A percentile compares a stretch with the other conserved stretches of the same genome.
Conservation (phyloP, 2,113 vertebrate species). For the Pimephales promelas region DNA sequence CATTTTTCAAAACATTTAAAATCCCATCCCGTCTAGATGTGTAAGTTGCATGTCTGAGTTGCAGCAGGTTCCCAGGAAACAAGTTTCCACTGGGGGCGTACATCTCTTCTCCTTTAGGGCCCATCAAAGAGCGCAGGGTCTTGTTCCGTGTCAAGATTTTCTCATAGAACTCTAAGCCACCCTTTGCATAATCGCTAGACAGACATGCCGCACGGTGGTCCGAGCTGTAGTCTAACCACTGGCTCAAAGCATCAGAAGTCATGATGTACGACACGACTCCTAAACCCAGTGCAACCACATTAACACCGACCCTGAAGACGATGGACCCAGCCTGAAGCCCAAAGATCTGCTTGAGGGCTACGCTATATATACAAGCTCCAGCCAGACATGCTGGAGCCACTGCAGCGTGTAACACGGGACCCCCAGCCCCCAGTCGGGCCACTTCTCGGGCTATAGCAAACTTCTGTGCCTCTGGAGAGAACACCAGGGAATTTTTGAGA, state of each 20-base stretch:
- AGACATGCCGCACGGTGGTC: slow-evolving; percentile 80
- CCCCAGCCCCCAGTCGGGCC: slow-evolving; percentile 73
- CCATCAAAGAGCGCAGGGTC: slow-evolving; percentile 83
- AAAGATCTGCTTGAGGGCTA: slow-evolving; percentile 80
- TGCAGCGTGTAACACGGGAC: slow-evolving; percentile 73
- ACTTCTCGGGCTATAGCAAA: slow-evolving; percentile 89
- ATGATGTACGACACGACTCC: slow-evolving; percentile 81
- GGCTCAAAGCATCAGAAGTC: slow-evolving; percentile 75
- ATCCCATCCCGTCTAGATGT: slow-evolving; percentile 84
- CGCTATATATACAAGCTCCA: slow-evolving; percentile 78
- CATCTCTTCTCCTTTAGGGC: slow-evolving; percentile 78
- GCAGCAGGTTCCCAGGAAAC: slow-evolving; percentile 81
- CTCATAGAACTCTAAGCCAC: slow-evolving; percentile 92
- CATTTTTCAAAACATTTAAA: slow-evolving; percentile 74
- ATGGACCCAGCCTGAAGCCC: slow-evolving; percentile 74
- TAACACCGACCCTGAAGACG: slow-evolving; percentile 75
- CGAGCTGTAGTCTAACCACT: slow-evolving; percentile 81
- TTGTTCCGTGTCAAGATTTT: slow-evolving; percentile 85
- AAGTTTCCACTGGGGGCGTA: slow-evolving; percentile 88
- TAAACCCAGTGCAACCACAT: slow-evolving; percentile 67
- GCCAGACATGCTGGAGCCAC: slow-evolving; percentile 83
- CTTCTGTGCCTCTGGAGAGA: slow-evolving; percentile 84
- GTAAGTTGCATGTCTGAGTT: slow-evolving; percentile 85
- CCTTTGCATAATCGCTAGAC: slow-evolving; percentile 80
- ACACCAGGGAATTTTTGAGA: slow-evolving; percentile 80